Conservation (phyloP, 2,113 vertebrate genomes). For the Antennarius striatus region DNA sequence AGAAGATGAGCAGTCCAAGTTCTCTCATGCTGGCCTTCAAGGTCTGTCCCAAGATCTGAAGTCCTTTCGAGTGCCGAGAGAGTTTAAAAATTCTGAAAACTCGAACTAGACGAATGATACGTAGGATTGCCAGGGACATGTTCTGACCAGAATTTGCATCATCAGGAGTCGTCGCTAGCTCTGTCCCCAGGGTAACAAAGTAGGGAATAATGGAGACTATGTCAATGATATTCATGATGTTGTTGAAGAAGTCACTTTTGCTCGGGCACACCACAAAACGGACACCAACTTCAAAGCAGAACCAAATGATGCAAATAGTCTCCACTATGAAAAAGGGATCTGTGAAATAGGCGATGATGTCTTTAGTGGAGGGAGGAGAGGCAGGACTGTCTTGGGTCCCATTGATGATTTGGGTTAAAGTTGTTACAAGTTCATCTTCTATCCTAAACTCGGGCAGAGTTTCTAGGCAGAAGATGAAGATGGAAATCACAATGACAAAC, state of each 20-base stretch:
- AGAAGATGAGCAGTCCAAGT: slow-evolving; percentile 94
- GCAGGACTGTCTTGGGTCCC: slow-evolving; percentile 60
- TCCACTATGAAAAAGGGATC: slow-evolving; percentile 97
- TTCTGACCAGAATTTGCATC: slow-evolving; percentile 86
- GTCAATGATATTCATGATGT: slow-evolving; percentile 98
- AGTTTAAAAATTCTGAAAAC: slow-evolving; percentile 98
- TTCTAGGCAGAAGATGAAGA: slow-evolving; percentile 96
- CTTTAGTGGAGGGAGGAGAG: slow-evolving; percentile 61
- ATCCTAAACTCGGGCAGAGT: slow-evolving; percentile 95
- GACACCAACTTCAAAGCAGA: slow-evolving; percentile 91
- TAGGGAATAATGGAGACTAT: slow-evolving; percentile 97
- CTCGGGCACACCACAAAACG: slow-evolving; percentile 95
- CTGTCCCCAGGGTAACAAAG: slow-evolving; percentile 93
- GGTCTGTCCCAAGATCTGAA: slow-evolving; percentile 92
- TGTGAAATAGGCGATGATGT: slow-evolving; percentile 77
- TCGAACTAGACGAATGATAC: slow-evolving; percentile 93
- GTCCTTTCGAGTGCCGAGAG: slow-evolving; percentile 91
- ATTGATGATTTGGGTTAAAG: slow-evolving; percentile 60
- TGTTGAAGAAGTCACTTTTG: slow-evolving; percentile 93
- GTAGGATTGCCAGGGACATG: slow-evolving; percentile 94
- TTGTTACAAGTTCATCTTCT: slow-evolving; percentile 64
- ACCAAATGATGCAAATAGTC: slow-evolving; percentile 95
- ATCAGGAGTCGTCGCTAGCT: slow-evolving; percentile 87
- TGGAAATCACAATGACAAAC: slow-evolving; percentile 94
- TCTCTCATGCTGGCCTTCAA: slow-evolving; percentile 92